A percentile compares a stretch with the other conserved stretches of the same genome.
phyloP scores from a whole-genome alignment of 2,888 invertebrate genomes.

The Argyra leucocephala region DNA sequence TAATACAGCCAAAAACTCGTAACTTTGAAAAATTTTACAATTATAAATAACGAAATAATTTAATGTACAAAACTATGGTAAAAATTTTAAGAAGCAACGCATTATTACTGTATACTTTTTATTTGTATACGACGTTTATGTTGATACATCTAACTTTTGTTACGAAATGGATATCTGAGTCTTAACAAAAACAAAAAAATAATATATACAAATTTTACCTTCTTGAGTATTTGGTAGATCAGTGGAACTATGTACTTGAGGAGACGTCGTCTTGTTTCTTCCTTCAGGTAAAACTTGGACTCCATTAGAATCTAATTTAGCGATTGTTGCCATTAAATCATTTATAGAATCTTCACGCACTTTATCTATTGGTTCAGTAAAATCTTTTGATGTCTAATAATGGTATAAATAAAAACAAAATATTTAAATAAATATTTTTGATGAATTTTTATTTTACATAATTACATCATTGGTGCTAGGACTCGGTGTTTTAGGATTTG shows the following conservation, averaged over 20 bases:
- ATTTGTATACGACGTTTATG: too few relatives aligned
- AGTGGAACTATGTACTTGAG: slow-evolving; percentile 67
- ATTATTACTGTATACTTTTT: too few relatives aligned
- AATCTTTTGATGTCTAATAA: slow-evolving; percentile 47
- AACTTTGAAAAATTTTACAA: too few relatives aligned
- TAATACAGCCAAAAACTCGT: too few relatives aligned
- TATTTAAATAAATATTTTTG: neutral
- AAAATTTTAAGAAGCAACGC: too few relatives aligned
- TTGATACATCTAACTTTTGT: too few relatives aligned
- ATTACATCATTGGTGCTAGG: slow-evolving; percentile 57
- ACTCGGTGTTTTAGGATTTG: slow-evolving; percentile 77
- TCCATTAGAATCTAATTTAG: slow-evolving; percentile 77
- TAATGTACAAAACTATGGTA: too few relatives aligned
- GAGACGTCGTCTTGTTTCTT: slow-evolving; percentile 48
- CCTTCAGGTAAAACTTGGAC: slow-evolving; percentile 60
- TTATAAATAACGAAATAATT: too few relatives aligned
- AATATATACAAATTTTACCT: slow-evolving; percentile 30
- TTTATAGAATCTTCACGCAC: slow-evolving; percentile 77
- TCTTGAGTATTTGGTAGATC: slow-evolving; percentile 48
- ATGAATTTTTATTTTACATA: neutral
- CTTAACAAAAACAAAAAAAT: too few relatives aligned
- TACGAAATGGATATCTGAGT: too few relatives aligned
- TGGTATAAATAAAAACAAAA: neutral
- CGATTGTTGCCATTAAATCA: slow-evolving; percentile 78
- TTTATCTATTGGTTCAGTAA: slow-evolving; percentile 62